These are phyloP conservation scores for Sciaenops ocellatus DNA, from an alignment of 2,797 vertebrate genomes.

Conservation along the genomic window DNA sequence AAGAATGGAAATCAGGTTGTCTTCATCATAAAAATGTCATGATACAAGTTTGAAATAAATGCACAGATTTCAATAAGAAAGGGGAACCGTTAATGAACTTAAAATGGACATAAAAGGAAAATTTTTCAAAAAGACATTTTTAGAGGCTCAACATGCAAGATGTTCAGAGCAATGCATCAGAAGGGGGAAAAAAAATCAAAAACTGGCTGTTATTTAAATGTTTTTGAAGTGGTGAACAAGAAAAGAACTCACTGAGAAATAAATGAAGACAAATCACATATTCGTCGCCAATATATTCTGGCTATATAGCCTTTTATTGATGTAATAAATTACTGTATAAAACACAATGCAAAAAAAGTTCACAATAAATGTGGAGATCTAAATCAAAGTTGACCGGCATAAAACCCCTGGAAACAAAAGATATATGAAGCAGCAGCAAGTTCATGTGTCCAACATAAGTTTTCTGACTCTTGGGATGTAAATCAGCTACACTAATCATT, in stretches of 20 bases:
- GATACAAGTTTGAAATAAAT: background rate
- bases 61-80: background rate
- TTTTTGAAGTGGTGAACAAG: slow-evolving; percentile 8
- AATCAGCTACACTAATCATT: slow-evolving; percentile 58
- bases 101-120: background rate
- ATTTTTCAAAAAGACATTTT: background rate
- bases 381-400: slow-evolving; percentile 38
- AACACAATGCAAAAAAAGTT: background rate
- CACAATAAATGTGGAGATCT: slow-evolving; percentile 24
- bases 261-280: slow-evolving; percentile 5
- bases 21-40: background rate
- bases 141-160: background rate
- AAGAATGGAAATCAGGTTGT: background rate
- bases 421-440: slow-evolving; percentile 44
- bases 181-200: background rate
- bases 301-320: background rate
- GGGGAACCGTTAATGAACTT: background rate
- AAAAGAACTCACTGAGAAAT: slow-evolving; percentile 4
- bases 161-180: background rate
- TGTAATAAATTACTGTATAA: slow-evolving; percentile 13
- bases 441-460: slow-evolving; percentile 42
- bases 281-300: background rate
- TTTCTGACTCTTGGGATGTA: slow-evolving; percentile 42
- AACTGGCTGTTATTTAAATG: background rate
- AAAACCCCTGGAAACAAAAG: slow-evolving; percentile 42